These are phyloP conservation scores for Callyntrura guangdongensis DNA, from an alignment of 2,888 invertebrate genomes.

Conservation along the genomic window DNA sequence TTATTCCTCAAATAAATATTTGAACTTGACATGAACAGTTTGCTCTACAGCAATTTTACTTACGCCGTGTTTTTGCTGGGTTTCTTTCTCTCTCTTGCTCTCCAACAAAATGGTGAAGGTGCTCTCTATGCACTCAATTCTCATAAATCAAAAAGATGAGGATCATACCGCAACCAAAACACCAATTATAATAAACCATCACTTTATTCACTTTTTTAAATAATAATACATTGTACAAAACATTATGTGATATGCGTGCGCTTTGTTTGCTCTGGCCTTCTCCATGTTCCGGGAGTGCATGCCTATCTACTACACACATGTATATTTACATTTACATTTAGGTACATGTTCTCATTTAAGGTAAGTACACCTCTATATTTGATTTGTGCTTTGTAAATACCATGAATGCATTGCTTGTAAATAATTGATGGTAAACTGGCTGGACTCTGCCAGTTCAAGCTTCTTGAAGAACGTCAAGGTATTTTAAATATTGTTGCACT, in stretches of 20 bases:
- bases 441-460: not conserved
- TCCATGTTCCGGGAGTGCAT: conserved; percentile 28
- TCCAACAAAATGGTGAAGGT: not conserved
- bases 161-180: conserved; percentile 64
- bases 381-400: no score
- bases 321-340: conserved; percentile 2
- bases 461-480: not conserved
- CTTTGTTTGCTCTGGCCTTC: no score
- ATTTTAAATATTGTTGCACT: not conserved
- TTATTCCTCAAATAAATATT: conserved; percentile 31
- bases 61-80: not conserved
- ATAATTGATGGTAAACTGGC: not conserved
- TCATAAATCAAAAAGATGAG: conserved; percentile 76
- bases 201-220: conserved; percentile 45
- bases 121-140: conserved; percentile 61
- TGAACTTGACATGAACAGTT: conserved; percentile 50
- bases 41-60: not conserved
- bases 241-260: conserved; percentile 37
- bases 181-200: conserved; percentile 67
- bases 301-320: not conserved
- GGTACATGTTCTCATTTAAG: not conserved
- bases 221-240: conserved; percentile 57
- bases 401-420: not conserved
- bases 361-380: no score
- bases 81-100: not conserved